Evolutionary conservation across 2,888 invertebrate genomes (phyloP).

Genomic region (Drosophila demipolita): DNA sequence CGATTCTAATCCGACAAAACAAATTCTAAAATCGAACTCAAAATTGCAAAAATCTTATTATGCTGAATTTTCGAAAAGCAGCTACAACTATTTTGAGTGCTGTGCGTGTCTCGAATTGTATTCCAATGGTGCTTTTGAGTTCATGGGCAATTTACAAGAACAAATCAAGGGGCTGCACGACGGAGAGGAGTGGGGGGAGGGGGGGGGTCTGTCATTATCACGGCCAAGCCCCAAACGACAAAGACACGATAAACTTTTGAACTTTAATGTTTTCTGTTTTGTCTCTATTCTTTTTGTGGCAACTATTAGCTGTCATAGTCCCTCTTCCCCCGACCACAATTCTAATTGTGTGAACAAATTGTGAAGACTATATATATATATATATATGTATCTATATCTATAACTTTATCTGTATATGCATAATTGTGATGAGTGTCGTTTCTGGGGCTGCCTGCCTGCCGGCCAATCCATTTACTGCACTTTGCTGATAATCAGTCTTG

Average conservation of each 20-base stretch:
- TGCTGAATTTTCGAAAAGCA: neutral
- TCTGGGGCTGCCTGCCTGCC: conserved; percentile 35
- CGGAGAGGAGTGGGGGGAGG: neutral
- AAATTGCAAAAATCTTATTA: neutral
- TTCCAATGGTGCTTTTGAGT: conserved; percentile 8
- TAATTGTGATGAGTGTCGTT: conserved; percentile 56
- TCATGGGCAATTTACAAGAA: conserved; percentile 66
- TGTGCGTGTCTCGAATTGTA: neutral
- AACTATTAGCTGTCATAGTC: conserved; percentile 27
- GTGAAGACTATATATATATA: conserved; percentile 24
- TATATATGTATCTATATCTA: neutral
- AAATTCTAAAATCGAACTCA: neutral
- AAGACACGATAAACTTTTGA: conserved; percentile 75
- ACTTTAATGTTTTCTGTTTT: conserved; percentile 47
- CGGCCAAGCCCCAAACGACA: conserved; percentile 66
- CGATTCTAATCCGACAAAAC: neutral
- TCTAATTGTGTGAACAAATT: conserved; percentile 69
- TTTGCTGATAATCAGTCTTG: conserved; percentile 70
- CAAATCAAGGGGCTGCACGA: conserved; percentile 54
- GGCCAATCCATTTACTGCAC: conserved; percentile 62
- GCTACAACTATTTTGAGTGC: neutral
- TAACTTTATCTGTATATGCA: neutral
- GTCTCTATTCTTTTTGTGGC: conserved; percentile 52
- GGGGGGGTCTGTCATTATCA: conserved; percentile 64
- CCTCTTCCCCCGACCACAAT: neutral